Conservation (phyloP, 2,888 invertebrate genomes). For the Tenodera sinensis region DNA sequence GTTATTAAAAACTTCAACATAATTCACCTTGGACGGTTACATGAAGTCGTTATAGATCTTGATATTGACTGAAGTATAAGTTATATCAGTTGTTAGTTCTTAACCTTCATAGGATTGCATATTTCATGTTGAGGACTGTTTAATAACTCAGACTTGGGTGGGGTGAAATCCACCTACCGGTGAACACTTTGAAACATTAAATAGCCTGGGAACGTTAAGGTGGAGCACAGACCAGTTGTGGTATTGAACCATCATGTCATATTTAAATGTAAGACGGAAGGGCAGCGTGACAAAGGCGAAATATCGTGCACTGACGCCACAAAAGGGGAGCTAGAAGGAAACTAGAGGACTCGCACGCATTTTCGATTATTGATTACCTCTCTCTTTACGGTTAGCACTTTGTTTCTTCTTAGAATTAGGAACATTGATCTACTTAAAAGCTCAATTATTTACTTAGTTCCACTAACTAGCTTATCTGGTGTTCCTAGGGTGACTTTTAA, state of each 20-base stretch:
- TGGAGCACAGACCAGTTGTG: neutral
- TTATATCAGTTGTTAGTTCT: neutral
- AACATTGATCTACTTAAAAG: neutral
- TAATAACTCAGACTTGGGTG: neutral
- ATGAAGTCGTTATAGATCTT: neutral
- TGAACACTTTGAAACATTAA: neutral
- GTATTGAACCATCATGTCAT: neutral
- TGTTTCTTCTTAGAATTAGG: neutral
- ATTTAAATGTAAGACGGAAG: neutral
- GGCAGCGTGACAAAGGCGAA: neutral
- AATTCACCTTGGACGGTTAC: neutral
- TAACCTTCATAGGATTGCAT: neutral
- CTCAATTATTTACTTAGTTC: too few relatives aligned
- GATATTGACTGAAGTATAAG: neutral
- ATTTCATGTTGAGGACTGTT: neutral
- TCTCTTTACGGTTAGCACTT: neutral
- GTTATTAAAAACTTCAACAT: neutral
- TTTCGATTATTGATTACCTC: neutral
- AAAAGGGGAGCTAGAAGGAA: neutral
- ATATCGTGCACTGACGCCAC: neutral
- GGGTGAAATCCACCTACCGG: neutral
- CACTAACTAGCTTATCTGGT: too few relatives aligned
- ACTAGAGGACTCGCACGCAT: neutral
- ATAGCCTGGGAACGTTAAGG: neutral
- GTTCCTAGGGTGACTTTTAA: too few relatives aligned